These are phyloP conservation scores for Prunella strophiata DNA, from an alignment of 2,797 vertebrate species.

Conservation along the genomic window DNA sequence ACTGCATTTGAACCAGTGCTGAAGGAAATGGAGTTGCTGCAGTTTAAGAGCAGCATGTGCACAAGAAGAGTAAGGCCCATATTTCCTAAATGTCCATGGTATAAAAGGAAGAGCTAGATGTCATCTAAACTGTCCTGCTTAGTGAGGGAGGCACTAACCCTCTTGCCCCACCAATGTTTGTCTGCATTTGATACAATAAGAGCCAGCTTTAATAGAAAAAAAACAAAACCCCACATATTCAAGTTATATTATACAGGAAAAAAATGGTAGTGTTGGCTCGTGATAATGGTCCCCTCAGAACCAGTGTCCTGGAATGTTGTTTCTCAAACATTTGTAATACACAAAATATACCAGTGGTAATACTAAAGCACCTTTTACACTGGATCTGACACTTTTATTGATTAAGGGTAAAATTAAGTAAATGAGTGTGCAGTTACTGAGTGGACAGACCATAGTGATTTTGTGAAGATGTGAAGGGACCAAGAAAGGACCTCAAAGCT, in stretches of 20 bases:
- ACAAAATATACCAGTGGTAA: neutral
- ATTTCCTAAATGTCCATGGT: neutral
- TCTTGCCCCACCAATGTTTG: neutral
- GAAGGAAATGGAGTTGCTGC: neutral
- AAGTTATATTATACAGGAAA: neutral
- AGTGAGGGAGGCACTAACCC: neutral
- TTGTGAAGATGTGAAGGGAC: neutral
- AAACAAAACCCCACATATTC: neutral
- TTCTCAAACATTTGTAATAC: neutral
- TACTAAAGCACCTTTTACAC: neutral
- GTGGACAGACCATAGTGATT: neutral
- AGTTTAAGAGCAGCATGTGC: neutral
- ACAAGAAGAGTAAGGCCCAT: rapidly evolving
- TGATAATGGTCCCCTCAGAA: neutral
- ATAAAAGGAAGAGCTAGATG: neutral
- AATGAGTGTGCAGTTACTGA: neutral
- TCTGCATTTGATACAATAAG: neutral
- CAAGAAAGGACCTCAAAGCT: neutral
- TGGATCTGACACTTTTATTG: neutral
- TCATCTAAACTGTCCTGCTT: neutral
- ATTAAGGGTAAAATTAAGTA: neutral
- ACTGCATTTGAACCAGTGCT: neutral
- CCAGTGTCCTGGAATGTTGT: neutral
- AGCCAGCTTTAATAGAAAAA: neutral
- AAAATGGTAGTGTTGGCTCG: rapidly evolving